Evolutionary conservation across 1,140 invertebrate species (phyloP).

Genomic region (Cotesia chilonis): DNA sequence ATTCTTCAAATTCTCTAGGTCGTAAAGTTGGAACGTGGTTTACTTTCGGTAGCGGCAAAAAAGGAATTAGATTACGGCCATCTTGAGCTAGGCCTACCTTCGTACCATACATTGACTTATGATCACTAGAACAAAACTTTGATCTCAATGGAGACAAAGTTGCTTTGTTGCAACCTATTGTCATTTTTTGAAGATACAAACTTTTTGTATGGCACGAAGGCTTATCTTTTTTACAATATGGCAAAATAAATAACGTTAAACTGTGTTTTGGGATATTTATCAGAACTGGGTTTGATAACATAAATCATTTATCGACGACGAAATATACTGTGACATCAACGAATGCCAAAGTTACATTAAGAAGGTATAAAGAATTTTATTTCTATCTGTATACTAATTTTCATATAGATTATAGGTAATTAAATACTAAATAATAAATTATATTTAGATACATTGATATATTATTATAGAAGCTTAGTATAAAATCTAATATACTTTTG

Average conservation of each 20-base stretch:
- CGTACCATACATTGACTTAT: slow-evolving; percentile 61
- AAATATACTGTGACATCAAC: slow-evolving; percentile 13
- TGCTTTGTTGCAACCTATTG: slow-evolving; percentile 32
- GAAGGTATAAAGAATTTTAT: slow-evolving; percentile 18
- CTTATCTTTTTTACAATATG: slow-evolving; percentile 30
- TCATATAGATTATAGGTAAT: no score
- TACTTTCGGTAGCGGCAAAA: slow-evolving; percentile 69
- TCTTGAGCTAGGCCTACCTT: slow-evolving; percentile 68
- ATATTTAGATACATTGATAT: no score
- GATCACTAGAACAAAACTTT: slow-evolving; percentile 40
- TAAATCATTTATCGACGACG: background rate
- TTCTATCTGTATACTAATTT: background rate
- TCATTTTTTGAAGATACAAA: slow-evolving; percentile 31
- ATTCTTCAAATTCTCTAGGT: slow-evolving; percentile 65
- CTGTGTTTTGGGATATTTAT: background rate
- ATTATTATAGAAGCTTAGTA: no score
- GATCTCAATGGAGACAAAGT: background rate
- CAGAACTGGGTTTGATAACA: background rate
- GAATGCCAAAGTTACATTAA: slow-evolving; percentile 28
- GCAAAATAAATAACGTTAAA: background rate
- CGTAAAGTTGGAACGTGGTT: slow-evolving; percentile 71
- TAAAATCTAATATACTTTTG: no score
- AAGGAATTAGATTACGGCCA: slow-evolving; percentile 63
- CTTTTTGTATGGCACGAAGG: slow-evolving; percentile 49
- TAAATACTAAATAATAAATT: no score